Conservation (phyloP, 2,888 invertebrate genomes). For the Empis livida region DNA sequence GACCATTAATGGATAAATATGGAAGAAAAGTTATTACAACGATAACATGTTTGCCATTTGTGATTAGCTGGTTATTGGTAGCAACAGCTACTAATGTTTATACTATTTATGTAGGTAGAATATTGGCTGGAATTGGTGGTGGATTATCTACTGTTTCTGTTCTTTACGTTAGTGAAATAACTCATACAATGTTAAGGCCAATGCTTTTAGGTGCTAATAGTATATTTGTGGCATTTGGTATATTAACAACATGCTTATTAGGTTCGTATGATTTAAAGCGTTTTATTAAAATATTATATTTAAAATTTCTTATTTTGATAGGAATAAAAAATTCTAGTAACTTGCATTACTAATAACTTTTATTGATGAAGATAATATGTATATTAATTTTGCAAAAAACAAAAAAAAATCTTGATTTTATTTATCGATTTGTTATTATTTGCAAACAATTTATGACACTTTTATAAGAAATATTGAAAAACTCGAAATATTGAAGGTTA, state of each 20-base stretch:
- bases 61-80: constrained; percentile 39
- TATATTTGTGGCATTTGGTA: constrained; percentile 44
- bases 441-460: too few species aligned
- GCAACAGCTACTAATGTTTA: constrained; percentile 33
- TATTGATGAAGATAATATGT: too few species aligned
- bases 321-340: too few species aligned
- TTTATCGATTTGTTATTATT: too few species aligned
- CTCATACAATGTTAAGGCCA: constrained; percentile 40
- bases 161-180: constrained; percentile 45
- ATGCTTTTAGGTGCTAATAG: constrained; percentile 44
- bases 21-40: constrained; percentile 40
- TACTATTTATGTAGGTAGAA: constrained; percentile 39
- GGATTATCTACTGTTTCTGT: constrained; percentile 41
- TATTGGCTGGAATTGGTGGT: constrained; percentile 40
- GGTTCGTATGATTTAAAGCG: too few species aligned
- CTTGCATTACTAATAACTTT: too few species aligned
- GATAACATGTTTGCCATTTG: constrained; percentile 34
- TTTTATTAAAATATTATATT: too few species aligned
- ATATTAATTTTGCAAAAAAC: too few species aligned
- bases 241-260: constrained; percentile 40
- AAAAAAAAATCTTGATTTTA: too few species aligned
- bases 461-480: too few species aligned
- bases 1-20: constrained; percentile 43
- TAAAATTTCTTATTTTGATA: too few species aligned
- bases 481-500: too few species aligned